These are phyloP conservation scores for Cheilosia scutellata DNA, from an alignment of 2,888 invertebrate species.

Conservation along the genomic window DNA sequence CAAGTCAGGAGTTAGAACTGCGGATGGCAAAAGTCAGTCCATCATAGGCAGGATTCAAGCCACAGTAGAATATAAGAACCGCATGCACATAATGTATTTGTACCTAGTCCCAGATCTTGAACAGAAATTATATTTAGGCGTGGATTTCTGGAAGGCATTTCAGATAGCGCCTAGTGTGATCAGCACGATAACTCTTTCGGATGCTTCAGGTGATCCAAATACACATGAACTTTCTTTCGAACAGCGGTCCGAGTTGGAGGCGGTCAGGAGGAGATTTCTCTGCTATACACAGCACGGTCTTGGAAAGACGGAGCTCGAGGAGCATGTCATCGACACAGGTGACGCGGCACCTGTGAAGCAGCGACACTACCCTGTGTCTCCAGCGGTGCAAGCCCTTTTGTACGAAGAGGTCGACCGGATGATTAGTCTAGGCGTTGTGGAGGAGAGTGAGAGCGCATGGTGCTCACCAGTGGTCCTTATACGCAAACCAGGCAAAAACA, in stretches of 20 bases:
- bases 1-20: too few relatives aligned
- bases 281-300: conserved; percentile 41
- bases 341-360: too few relatives aligned
- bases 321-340: too few relatives aligned
- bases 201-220: not conserved
- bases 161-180: too few relatives aligned
- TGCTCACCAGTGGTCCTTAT: conserved; percentile 77
- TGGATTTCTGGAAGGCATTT: not conserved
- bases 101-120: not conserved
- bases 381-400: too few relatives aligned
- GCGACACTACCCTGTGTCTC: too few relatives aligned
- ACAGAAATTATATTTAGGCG: not conserved
- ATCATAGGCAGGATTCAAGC: not conserved
- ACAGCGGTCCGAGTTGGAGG: not conserved
- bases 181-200: too few relatives aligned
- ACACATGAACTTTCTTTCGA: not conserved
- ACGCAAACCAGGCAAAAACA: conserved; percentile 60
- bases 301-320: not conserved
- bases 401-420: not conserved
- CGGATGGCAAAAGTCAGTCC: not conserved
- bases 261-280: not conserved
- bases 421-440: conserved; percentile 43
- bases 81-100: not conserved
- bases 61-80: not conserved
- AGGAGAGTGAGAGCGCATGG: conserved; percentile 78